phyloP scores from a whole-genome alignment of 2,888 invertebrate species.

The Idaea aversata region DNA sequence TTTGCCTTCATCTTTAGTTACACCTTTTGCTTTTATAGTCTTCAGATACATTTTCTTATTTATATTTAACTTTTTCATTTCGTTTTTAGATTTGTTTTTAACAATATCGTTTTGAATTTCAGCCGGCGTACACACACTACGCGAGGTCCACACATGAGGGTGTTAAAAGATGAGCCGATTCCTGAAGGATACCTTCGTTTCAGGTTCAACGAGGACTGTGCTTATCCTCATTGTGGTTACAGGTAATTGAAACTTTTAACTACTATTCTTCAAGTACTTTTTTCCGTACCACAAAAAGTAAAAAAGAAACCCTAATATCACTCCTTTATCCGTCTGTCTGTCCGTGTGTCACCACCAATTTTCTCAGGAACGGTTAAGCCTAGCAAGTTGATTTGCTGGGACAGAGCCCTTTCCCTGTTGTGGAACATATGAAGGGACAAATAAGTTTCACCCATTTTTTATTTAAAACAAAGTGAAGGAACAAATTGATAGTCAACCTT shows the following conservation, averaged over 20 bases:
- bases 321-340: background rate
- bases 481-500: no score
- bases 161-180: slow-evolving; percentile 93
- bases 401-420: no score
- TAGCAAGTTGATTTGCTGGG: no score
- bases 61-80: background rate
- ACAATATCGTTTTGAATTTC: slow-evolving; percentile 18
- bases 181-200: slow-evolving; percentile 94
- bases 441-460: no score
- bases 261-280: no score
- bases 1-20: no score
- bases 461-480: no score
- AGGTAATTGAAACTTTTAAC: slow-evolving; percentile 44
- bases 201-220: slow-evolving; percentile 95
- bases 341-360: no score
- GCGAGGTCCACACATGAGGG: slow-evolving; percentile 82
- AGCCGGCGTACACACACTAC: slow-evolving; percentile 63
- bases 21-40: background rate
- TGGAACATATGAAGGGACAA: no score
- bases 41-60: background rate
- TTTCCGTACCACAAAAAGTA: no score
- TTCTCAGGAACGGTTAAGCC: no score
- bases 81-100: background rate
- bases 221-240: slow-evolving; percentile 93
- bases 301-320: no score